These are phyloP conservation scores for Mesitornis unicolor DNA, from an alignment of 2,113 vertebrate genomes.

Conservation along the genomic window DNA sequence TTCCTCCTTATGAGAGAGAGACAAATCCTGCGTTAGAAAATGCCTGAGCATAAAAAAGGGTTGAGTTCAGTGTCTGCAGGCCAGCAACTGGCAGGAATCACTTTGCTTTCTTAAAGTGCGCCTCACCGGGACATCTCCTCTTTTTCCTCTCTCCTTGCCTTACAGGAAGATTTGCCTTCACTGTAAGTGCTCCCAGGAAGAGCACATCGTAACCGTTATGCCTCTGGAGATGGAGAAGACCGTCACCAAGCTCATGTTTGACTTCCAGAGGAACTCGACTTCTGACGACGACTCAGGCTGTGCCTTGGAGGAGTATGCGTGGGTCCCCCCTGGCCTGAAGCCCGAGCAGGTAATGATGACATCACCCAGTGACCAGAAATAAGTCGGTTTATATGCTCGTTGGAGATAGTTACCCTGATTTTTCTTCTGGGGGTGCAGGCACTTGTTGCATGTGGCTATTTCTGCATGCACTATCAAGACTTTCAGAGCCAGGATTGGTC, in stretches of 20 bases:
- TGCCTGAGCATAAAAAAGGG: background rate
- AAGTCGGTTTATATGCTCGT: background rate
- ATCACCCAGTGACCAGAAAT: background rate
- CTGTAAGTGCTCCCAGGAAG: conserved; percentile 96
- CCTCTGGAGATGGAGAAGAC: conserved; percentile 99
- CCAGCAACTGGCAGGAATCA: background rate
- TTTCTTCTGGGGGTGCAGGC: background rate
- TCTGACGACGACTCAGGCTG: conserved; percentile 97
- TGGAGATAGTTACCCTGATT: background rate
- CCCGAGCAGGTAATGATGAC: conserved; percentile 88
- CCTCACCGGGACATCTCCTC: background rate
- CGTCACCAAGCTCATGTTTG: conserved; percentile 97
- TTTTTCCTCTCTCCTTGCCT: background rate
- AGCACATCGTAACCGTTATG: conserved; percentile 94
- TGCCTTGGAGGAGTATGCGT: conserved; percentile 95
- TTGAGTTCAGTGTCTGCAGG: conserved; percentile 24
- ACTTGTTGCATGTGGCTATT: background rate
- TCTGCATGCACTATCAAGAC: background rate
- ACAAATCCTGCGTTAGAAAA: background rate
- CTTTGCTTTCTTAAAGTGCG: background rate
- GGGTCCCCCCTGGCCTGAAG: conserved; percentile 95
- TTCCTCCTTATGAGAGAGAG: background rate
- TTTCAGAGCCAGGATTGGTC: background rate
- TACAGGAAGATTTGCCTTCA: conserved; percentile 97
- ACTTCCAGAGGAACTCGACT: conserved; percentile 98